Base-by-base conservation (phyloP, 2,888 invertebrate species). In the Melanostoma scalare region DNA sequence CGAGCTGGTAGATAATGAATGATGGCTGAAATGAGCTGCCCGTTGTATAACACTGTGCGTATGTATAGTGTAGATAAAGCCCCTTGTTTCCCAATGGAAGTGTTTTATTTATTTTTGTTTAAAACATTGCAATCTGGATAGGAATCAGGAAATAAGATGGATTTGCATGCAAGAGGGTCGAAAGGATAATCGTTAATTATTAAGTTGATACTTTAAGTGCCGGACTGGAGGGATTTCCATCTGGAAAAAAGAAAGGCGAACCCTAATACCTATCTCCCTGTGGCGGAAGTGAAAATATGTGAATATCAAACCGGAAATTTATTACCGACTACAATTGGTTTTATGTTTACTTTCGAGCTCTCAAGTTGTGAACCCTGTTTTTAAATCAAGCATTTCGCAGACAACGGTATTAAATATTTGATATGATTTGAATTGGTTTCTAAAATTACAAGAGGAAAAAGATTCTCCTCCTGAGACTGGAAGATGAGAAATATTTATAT, bases 141-240 rank as follows among this genome's bases (percentile, higher is more conserved):
- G 35, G 35, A 60, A 63, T 61, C 38, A 40, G 53, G 60, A 60
- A 58, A 60, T 76, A 55, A 60, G 67, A 67, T 67, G 79, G 74
- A 84, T 84, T 84, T 79, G 67, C 76, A 63, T 67, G 53, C 55
- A 63, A 78, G 48, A 82, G 84, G 69, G 71, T 79, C 84, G 67
- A 75, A 78, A 84, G 84, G 84, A 74, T 75, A 75, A 71, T 79
- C 60, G 60, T 84, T 71, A 84, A 84, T 79, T 84, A 79, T 84
- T 84, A 78, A 82, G 52, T 65, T 63, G 78, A 78, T 82, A 63
- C 63, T 60, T 82, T 78, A 78, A 82, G 82, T 78, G 78, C 73
- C 52, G 56, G 31, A 77, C 52, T 52, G 55, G 44, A 61, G 58
- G 81, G 72, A 76, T 68, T 79, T 60, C 3, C 20, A 61, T 38